Evolutionary conservation across 1,140 invertebrate species (phyloP), one percentile per base, ranked within the genome.

Genomic region (Meloidogyne floridensis): DNA sequence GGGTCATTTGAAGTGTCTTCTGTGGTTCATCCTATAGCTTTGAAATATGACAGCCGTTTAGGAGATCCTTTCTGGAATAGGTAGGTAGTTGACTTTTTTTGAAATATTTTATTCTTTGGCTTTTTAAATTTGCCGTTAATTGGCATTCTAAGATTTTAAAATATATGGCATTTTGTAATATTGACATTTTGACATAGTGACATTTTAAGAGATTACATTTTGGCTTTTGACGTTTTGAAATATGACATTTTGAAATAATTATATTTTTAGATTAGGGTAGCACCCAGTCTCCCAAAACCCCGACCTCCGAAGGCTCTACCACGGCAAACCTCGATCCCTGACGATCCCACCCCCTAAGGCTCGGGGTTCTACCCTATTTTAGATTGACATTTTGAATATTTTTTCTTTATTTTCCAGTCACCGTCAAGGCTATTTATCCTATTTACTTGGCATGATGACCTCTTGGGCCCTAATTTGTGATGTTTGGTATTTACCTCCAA

Each of bases 1-100:
- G 97, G 97, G 11, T 97, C 95, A 89, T 99, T 99, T 91, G 98
- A 99, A 93, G 95, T 98, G 11, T 69, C 84, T 32, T 78, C 85
- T 32, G 86, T 76, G 9, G 87, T 90, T 54, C 87, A 90, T 69
- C 89, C 89, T 20, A 90, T 89, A 80, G 85, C 87, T 5, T 87
- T 92, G 32, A 91, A 96, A 94, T 99, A 99, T 91, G 97, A 99
- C 92, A 93, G 95, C 42, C 93, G 95, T 84, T 98, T 99, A 9
- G 96, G 96, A 53, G 97, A 99, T 92, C 95, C 96, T 2, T 99
- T 98, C 91, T 99, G 97, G 97, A 98, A 99, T 91, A 96, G 95
- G 83, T 93, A 93, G 7, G 10, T 1, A 72, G 2, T 9, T 42
- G 11, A 72, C 1, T 9, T 32, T 18, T n/a, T n/a, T n/a, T 42